Evolutionary conservation across 1,140 invertebrate genomes (phyloP), one percentile per base, ranked within the genome.

Genomic region (Pseudomyrmex pallidus): DNA sequence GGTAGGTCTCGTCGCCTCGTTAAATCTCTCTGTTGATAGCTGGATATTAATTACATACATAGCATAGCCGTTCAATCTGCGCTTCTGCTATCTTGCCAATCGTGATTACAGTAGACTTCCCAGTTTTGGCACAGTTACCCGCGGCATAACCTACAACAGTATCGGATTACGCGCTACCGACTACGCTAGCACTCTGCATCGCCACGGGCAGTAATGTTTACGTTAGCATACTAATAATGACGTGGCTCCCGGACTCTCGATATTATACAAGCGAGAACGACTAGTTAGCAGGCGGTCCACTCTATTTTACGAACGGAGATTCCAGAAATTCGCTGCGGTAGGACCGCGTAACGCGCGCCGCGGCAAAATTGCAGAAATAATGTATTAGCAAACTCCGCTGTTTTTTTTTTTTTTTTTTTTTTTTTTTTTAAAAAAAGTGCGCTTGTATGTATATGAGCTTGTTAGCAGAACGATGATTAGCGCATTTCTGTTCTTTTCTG

Each of bases 201-300:
- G 66, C 76, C 76, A 72, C 44, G n/a, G 76, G 76, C 76, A 72
- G 66, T 80, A 80, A 80, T 80, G 76, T 80, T 80, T 80, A 72
- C 76, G 66, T 80, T 80, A 80, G 76, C 76, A 80, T 80, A 80
- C 76, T 80, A 80, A 80, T 80, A 80, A 80, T 80, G 76, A 80
- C 46, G 76, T 80, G 76, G 76, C 66, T 72, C 66, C 66, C 76
- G 76, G 66, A 80, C 76, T 70, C 54, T 80, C 66, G 20, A 80
- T 70, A 80, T 80, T 80, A 80, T 72, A 80, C 76, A 57, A 68
- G 76, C 66, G 54, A 15, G 54, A 70, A 70, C 76, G 66, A 72
- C 76, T 61, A 72, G 76, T 80, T 80, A 72, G 54, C 22, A 17
- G 76, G 7, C 7, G 54, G 54, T 72, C 54, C 20, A 59, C 46